Percentiles rank a stretch among this genome's conserved stretches.
phyloP scores from a whole-genome alignment of 2,888 invertebrate species.

The Apotomis capreana region DNA sequence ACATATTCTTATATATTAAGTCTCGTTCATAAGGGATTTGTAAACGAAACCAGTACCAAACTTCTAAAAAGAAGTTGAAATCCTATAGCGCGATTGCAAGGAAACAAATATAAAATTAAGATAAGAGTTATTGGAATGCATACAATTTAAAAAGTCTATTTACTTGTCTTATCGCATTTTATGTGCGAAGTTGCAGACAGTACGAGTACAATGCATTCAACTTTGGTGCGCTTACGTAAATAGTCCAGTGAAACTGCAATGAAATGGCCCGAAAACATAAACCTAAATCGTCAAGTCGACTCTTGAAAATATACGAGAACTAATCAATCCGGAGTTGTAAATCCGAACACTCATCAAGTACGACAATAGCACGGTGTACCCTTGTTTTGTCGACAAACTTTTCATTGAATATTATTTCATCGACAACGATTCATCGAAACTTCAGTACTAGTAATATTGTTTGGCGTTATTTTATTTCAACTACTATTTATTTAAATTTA shows the following conservation, averaged over 20 bases:
- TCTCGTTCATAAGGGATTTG: too few species aligned
- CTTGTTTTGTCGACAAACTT: too few species aligned
- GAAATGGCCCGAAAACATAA: background rate
- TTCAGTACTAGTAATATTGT: too few species aligned
- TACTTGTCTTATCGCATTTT: background rate
- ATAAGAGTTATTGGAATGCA: background rate
- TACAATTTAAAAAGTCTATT: background rate
- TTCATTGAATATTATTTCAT: too few species aligned
- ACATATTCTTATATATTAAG: too few species aligned
- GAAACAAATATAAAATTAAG: background rate
- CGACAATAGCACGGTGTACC: conserved; percentile 53
- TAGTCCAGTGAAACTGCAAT: background rate
- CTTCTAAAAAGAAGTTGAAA: background rate
- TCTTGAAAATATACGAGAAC: conserved; percentile 10
- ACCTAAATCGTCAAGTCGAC: background rate
- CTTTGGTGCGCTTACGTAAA: background rate
- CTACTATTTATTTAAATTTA: too few species aligned
- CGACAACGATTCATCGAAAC: too few species aligned
- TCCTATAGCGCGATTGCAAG: background rate
- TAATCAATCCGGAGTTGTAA: conserved; percentile 10
- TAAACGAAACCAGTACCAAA: too few species aligned
- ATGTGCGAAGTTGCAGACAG: background rate
- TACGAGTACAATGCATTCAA: background rate
- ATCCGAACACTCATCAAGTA: conserved; percentile 67
- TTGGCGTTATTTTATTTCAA: too few species aligned